These are phyloP conservation scores for Agelastica alni DNA, from an alignment of 2,888 invertebrate genomes.

Conservation along the genomic window DNA sequence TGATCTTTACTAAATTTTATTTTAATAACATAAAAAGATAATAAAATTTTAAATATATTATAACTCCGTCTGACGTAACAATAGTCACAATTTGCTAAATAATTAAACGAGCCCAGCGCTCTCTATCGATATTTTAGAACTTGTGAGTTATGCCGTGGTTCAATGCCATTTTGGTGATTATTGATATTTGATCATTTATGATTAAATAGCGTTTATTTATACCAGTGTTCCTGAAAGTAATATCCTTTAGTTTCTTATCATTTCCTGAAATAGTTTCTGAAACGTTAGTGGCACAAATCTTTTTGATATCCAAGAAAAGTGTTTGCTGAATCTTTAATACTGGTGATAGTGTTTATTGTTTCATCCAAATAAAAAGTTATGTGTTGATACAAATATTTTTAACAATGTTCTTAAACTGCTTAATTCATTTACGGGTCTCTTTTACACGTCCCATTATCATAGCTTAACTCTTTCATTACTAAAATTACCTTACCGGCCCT, in stretches of 20 bases:
- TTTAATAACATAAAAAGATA: too few species aligned
- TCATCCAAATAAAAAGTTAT: conserved; percentile 3
- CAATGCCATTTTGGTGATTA: conserved; percentile 42
- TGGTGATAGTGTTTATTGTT: conserved; percentile 18
- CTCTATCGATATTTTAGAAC: conserved; percentile 27
- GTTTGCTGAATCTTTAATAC: conserved; percentile 8
- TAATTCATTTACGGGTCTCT: not conserved
- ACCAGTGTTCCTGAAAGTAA: not conserved
- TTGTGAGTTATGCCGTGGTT: conserved; percentile 34
- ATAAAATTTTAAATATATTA: too few species aligned
- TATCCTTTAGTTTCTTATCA: not conserved
- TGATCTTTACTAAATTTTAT: too few species aligned
- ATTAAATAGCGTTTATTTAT: conserved; percentile 11
- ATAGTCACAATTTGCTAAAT: too few species aligned
- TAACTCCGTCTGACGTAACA: too few species aligned
- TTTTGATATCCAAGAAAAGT: conserved; percentile 1
- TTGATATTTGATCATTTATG: conserved; percentile 28
- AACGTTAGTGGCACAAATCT: not conserved
- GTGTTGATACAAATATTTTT: not conserved
- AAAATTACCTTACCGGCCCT: conserved; percentile 40
- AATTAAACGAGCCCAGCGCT: too few species aligned
- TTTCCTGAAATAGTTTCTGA: not conserved
- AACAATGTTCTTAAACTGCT: conserved; percentile 6
- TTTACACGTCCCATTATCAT: not conserved
- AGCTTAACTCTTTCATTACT: conserved; percentile 17